phyloP scores from a whole-genome alignment of 2,113 vertebrate species.

The Columba livia region DNA sequence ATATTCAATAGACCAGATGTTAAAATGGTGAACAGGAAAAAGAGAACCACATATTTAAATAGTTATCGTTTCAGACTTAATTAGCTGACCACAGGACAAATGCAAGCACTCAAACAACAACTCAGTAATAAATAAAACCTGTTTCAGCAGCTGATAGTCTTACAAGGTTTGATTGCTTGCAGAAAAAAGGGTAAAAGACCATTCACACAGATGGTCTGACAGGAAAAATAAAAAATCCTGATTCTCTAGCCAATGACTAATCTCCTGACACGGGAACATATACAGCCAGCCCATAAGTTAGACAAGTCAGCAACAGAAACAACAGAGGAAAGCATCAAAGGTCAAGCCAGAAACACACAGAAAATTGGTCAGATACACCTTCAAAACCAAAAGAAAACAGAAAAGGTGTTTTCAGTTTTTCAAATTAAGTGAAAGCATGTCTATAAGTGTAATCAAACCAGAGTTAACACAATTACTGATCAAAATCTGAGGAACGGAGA shows the following conservation, averaged over 20 bases:
- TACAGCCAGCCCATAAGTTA: fast-evolving
- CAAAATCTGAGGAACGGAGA: not conserved
- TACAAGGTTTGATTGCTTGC: not conserved
- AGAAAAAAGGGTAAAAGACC: not conserved
- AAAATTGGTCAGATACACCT: not conserved
- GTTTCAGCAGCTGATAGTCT: not conserved
- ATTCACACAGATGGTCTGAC: not conserved
- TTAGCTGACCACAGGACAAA: not conserved
- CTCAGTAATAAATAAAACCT: not conserved
- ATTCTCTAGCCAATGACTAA: not conserved
- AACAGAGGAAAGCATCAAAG: not conserved
- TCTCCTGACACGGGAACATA: not conserved
- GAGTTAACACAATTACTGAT: not conserved
- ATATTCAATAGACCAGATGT: not conserved
- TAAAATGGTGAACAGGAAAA: not conserved
- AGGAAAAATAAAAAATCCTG: not conserved
- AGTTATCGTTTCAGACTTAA: not conserved
- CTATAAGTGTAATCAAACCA: not conserved
- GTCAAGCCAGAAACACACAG: not conserved
- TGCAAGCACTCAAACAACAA: not conserved
- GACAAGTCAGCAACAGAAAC: not conserved
- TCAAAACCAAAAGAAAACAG: not conserved
- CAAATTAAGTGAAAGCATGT: not conserved
- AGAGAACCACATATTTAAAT: not conserved
- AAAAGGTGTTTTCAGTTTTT: not conserved